Evolutionary conservation across 1,140 invertebrate genomes (phyloP), one percentile per base, ranked within the genome.

Genomic region (Pseudomyrmex cubaensis): DNA sequence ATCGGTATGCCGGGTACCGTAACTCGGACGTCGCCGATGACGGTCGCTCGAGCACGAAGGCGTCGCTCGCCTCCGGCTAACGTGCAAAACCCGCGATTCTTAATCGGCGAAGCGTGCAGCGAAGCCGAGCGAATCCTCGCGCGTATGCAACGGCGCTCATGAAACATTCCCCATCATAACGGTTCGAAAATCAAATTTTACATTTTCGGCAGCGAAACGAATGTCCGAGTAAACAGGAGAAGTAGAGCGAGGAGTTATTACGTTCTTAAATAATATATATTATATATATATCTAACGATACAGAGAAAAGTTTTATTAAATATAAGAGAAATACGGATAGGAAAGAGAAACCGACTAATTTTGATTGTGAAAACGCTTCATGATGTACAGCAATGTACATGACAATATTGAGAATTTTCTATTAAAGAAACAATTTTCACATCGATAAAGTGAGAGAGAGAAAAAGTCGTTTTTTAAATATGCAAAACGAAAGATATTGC

Each of bases 1-100:
- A 83, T 85, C 48, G 80, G 88, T 87, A 89, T 89, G 77, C 83
- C 63, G 52, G 25, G 82, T 87, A 89, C 82, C 88, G 83, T 87
- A 87, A 88, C 63, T 74, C 75, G 82, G 35, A 82, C 62, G 66
- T 85, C 75, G 82, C 59, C 75, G 69, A 82, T 88, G 75, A 75
- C 75, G 52, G 75, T 85, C 59, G 63, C 59, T 83, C 57, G 74
- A 76, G 17, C 67, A 66, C 48, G 69, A n/a, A 59, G 61, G 67
- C 70, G 56, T 86, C 73, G 66, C 35, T 77, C 17, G 64, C 57
- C 56, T 64, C 15, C 15, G 52, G 64, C n/a, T 63, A 35, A 20
- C 22, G n/a, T 62, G 67, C 48, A 70, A 78, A 72, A 77, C 3
- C 56, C n/a, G 7, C 50, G 25, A 57, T 50, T 73, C 54, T 72